These are phyloP conservation scores for Ophiodon elongatus DNA, from an alignment of 2,113 vertebrate genomes.

Conservation along the genomic window DNA sequence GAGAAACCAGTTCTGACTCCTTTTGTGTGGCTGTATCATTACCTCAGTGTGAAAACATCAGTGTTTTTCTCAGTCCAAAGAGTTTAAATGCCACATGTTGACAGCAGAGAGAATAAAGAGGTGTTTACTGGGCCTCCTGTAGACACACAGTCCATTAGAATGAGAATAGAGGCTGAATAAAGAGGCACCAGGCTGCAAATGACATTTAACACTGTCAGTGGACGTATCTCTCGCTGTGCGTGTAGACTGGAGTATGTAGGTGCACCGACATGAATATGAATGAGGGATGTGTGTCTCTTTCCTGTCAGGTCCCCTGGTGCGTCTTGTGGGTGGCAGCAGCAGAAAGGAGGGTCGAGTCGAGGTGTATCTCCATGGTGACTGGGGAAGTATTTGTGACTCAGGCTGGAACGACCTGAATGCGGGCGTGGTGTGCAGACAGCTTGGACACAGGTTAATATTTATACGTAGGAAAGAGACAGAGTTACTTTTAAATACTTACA, in stretches of 20 bases:
- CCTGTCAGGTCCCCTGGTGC: slow-evolving; percentile 81
- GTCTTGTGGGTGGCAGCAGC: slow-evolving; percentile 80
- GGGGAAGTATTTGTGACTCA: slow-evolving; percentile 87
- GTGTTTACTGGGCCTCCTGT: slow-evolving; percentile 26
- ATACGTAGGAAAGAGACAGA: background rate
- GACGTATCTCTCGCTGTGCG: background rate
- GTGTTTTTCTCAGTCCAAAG: slow-evolving; percentile 1
- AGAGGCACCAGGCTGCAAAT: slow-evolving; percentile 33
- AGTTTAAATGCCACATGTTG: slow-evolving; percentile 57
- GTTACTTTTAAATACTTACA: too few species aligned
- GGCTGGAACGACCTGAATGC: slow-evolving; percentile 87
- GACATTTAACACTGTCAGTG: slow-evolving; percentile 61
- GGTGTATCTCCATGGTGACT: slow-evolving; percentile 85
- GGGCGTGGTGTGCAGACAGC: slow-evolving; percentile 85
- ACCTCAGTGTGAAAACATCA: background rate
- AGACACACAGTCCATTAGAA: slow-evolving; percentile 48
- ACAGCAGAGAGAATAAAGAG: slow-evolving; percentile 51
- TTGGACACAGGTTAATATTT: slow-evolving; percentile 82
- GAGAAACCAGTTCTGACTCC: background rate
- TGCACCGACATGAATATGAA: slow-evolving; percentile 53
- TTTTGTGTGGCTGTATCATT: background rate
- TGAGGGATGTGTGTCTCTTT: slow-evolving; percentile 19
- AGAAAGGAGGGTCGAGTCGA: slow-evolving; percentile 86
- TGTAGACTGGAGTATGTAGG: background rate
- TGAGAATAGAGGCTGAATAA: slow-evolving; percentile 45